Percentiles rank a stretch among this genome's conserved stretches.
phyloP scores from a whole-genome alignment of 2,113 vertebrate species.

The Amazona vittata region DNA sequence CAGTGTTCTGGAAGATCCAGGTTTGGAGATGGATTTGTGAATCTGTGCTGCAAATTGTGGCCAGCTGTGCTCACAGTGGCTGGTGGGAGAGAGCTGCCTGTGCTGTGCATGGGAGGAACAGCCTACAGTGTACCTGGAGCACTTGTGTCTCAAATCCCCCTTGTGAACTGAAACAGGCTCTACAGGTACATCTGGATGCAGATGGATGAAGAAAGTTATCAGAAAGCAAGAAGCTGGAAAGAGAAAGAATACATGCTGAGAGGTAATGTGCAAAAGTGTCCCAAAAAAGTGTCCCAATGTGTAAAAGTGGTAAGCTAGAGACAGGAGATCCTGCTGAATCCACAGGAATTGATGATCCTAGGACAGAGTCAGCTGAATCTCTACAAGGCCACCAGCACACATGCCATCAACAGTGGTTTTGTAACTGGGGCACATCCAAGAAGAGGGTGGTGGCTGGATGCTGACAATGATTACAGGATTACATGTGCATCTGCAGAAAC shows the following conservation, averaged over 20 bases:
- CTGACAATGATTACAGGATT: background rate
- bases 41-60: background rate
- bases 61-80: background rate
- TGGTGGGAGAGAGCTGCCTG: background rate
- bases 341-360: background rate
- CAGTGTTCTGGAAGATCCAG: background rate
- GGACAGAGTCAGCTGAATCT: background rate
- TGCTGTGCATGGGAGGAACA: background rate
- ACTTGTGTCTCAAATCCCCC: background rate
- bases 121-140: background rate
- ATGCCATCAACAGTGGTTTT: accelerated
- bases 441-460: background rate
- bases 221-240: background rate
- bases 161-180: background rate
- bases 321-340: background rate
- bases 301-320: background rate
- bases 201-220: background rate
- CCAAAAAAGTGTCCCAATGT: background rate
- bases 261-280: background rate
- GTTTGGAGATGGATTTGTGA: background rate
- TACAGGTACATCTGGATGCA: background rate
- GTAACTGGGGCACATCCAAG: background rate
- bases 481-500: background rate
- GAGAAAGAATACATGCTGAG: background rate
- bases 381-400: background rate